Evolutionary conservation across 1,140 invertebrate species (phyloP), one percentile per base, ranked within the genome.

Genomic region (Tetramorium parvispinum): DNA sequence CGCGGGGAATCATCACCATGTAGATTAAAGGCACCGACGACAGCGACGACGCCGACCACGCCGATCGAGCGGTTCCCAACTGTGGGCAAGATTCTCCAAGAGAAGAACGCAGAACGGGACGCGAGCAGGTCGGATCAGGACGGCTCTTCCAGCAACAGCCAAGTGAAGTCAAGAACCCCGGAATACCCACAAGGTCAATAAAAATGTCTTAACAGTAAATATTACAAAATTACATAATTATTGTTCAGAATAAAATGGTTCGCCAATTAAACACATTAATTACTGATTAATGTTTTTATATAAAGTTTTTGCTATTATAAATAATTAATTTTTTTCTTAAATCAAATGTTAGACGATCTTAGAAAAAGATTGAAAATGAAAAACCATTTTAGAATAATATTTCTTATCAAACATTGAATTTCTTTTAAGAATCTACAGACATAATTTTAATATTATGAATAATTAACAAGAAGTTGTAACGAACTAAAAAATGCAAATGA

Each of bases 1-100:
- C 27, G 18, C 18, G 24, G 40, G 0, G 1, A 49, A 49, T 53
- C 27, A 8, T 13, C 16, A 10, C 46, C 5, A 51, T 63, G 21
- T 5, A 90, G 89, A 85, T 27, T 65, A n/a, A 90, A 82, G 24
- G 63, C 86, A 1, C 24, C 76, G 24, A 78, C 43, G 66, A 21
- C 32, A 40, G 46, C 77, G 46, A 32, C 40, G n/a, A 68, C 66
- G 27, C 57, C 88, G 51, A 76, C 66, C 37, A 65, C 55, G 4
- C 51, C 78, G 27, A 59, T 27, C 37, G 82, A 88, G 37, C 85
- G 43, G 24, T 32, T 79, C 63, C 46, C 53, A 21, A 78, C 86
- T 27, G 46, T 79, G 5, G 1, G 43, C 43, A 76, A 63, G 79
- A 81, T 61, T 0, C 27, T 66, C 3, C 63, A 65, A 65, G 77